Percentiles rank a stretch among this genome's conserved stretches.
phyloP scores from a whole-genome alignment of 2,888 invertebrate species.

The Chaetogeoica ovagalla region DNA sequence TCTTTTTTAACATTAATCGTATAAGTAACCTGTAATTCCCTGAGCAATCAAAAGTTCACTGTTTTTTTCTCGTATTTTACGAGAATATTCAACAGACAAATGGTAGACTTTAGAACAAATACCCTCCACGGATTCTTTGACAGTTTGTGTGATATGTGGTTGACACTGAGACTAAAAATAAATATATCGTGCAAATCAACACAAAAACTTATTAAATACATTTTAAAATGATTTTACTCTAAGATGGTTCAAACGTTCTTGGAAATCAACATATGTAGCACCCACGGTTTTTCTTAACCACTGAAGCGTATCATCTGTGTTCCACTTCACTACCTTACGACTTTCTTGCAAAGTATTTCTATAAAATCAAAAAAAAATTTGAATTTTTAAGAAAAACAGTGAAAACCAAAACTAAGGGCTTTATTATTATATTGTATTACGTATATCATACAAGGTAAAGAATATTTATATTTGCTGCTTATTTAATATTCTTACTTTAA shows the following conservation, averaged over 20 bases:
- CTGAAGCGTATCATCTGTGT: constrained; percentile 95
- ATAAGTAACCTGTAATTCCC: constrained; percentile 67
- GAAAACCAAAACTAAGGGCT: no score
- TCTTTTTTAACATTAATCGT: neutral
- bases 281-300: constrained; percentile 92
- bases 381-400: neutral
- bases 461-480: no score
- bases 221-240: constrained; percentile 62
- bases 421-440: no score
- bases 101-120: constrained; percentile 93
- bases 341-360: constrained; percentile 90
- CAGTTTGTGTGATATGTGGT: constrained; percentile 92
- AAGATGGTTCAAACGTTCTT: constrained; percentile 83
- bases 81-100: constrained; percentile 86
- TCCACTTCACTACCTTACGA: constrained; percentile 97
- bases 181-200: neutral
- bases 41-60: constrained; percentile 82
- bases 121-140: constrained; percentile 91
- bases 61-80: constrained; percentile 87
- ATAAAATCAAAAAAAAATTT: neutral
- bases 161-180: constrained; percentile 81
- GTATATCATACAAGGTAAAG: no score
- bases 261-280: constrained; percentile 91
- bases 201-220: neutral
- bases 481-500: no score